These are phyloP conservation scores for Festucalex cinctus DNA, from an alignment of 2,113 vertebrate genomes.

Conservation along the genomic window DNA sequence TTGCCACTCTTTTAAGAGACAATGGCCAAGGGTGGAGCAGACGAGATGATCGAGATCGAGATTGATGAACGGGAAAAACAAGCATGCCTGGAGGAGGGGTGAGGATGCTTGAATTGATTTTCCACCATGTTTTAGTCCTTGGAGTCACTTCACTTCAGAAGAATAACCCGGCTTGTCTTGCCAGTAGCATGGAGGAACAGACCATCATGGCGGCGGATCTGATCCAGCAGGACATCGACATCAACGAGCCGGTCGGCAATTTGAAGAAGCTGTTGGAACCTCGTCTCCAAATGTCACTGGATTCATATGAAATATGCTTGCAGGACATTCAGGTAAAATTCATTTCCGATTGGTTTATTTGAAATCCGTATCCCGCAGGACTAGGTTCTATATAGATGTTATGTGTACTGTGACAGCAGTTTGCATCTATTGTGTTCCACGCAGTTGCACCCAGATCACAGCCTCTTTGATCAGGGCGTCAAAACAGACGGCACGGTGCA, in stretches of 20 bases:
- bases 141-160: neutral
- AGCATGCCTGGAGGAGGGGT: conserved; percentile 95
- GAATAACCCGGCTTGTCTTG: conserved; percentile 8
- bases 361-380: too few species aligned
- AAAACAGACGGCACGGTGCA: conserved; percentile 98
- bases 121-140: neutral
- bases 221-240: conserved; percentile 97
- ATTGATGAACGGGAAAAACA: conserved; percentile 95
- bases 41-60: conserved; percentile 98
- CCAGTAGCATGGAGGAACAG: conserved; percentile 86
- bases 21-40: conserved; percentile 95
- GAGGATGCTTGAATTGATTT: conserved; percentile 20
- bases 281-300: conserved; percentile 88
- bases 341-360: too few species aligned
- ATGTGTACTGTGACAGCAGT: too few species aligned
- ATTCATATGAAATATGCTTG: conserved; percentile 92
- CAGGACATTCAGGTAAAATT: conserved; percentile 92
- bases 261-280: conserved; percentile 95
- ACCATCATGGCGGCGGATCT: conserved; percentile 90
- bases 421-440: conserved; percentile 8
- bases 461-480: conserved; percentile 97
- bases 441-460: conserved; percentile 93
- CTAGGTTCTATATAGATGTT: too few species aligned
- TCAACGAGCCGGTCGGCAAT: conserved; percentile 95
- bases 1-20: conserved; percentile 37